Evolutionary conservation across 1,140 invertebrate species (phyloP), one percentile per base, ranked within the genome.

Genomic region (Frieseomelitta varia): DNA sequence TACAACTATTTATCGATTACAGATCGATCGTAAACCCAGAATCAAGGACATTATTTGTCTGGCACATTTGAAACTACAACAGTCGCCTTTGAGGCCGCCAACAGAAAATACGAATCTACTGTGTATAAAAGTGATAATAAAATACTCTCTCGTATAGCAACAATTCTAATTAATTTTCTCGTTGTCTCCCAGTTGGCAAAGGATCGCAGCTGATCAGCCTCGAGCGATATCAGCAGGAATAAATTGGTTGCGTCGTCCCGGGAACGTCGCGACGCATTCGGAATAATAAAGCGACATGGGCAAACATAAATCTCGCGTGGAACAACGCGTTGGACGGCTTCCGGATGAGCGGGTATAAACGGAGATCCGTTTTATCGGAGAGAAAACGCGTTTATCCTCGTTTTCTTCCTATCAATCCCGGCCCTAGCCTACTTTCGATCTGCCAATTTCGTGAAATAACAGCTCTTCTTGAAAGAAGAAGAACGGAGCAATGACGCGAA

Each of bases 221-320:
- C 30, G n/a, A 30, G 34, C 34, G 2, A 21, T 58, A 65, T 81
- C 75, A 81, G 24, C 30, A 11, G 12, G 47, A 71, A 83, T 78
- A 69, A 78, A 78, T 83, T 39, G 55, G 24, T 30, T 21, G 79
- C 58, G n/a, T 53, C 47, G 61, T 68, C 53, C 61, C 80, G 71
- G 61, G 53, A 47, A 24, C n/a, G 19, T 39, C 19, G 68, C 56
- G 51, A 81, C 27, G 19, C 67, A 76, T 61, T 53, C 8, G 58
- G 76, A 84, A 84, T 84, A 84, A 84, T 72, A 56, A 30, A 79
- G 67, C 4, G 39, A 8, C 15, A 3, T 14, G 6, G 2, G 3
- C 67, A 67, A 4, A 55, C 47, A 71, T 73, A 80, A 80, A 79
- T 80, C 58, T 65, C 56, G 21, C 14, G 11, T 11, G 10, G 21